phyloP scores from a whole-genome alignment of 2,113 vertebrate species.

The Macroglossus sobrinus region DNA sequence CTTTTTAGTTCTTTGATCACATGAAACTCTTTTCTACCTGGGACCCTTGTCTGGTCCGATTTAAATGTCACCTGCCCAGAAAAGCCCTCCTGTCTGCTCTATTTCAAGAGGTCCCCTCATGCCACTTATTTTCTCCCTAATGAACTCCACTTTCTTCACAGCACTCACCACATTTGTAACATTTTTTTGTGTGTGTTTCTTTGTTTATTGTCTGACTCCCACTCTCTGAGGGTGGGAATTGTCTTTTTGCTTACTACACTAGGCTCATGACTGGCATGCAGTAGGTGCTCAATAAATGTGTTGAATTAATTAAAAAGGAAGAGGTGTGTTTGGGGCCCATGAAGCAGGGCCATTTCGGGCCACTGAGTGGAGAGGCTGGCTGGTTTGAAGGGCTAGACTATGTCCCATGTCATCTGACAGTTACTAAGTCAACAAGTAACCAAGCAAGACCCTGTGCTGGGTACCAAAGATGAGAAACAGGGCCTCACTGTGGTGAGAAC shows the following conservation, averaged over 20 bases:
- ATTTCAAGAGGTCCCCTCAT: accelerated
- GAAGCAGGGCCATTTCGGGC: background rate
- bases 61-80: background rate
- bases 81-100: background rate
- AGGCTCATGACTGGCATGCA: background rate
- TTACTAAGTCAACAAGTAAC: background rate
- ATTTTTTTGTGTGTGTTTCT: too few species aligned
- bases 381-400: background rate
- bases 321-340: accelerated
- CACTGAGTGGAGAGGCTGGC: background rate
- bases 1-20: background rate
- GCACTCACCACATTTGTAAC: too few species aligned
- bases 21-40: background rate
- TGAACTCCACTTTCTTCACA: background rate
- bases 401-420: background rate
- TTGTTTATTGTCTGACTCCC: background rate
- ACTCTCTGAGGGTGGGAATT: background rate
- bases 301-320: background rate
- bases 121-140: background rate
- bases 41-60: background rate
- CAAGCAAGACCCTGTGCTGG: background rate
- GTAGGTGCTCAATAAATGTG: background rate
- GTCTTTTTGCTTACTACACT: background rate
- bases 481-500: background rate
- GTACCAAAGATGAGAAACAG: background rate